Evolutionary conservation across 53 echinoderm and acorn worm genomes (phyloP).

Genomic region (Holothuria scabra): DNA sequence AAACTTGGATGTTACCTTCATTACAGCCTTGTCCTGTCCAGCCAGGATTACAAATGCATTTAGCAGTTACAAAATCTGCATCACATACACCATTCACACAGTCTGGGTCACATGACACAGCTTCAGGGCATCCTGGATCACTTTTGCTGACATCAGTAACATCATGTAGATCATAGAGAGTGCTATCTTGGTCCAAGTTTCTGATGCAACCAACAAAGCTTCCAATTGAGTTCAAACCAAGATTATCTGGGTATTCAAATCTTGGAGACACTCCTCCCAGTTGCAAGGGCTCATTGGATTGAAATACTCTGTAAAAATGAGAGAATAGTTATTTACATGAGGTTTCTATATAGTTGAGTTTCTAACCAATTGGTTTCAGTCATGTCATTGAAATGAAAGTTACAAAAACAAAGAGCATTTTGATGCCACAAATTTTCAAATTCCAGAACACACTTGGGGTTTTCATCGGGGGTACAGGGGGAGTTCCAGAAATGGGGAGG

Average conservation of each 20-base stretch:
- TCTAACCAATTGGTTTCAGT: too few relatives aligned
- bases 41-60: constrained; percentile 88
- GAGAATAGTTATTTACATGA: too few relatives aligned
- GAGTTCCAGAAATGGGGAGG: too few relatives aligned
- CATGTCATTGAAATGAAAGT: too few relatives aligned
- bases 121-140: constrained; percentile 75
- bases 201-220: constrained; percentile 88
- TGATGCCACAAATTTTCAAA: too few relatives aligned
- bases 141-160: constrained; percentile 52
- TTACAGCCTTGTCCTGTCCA: constrained; percentile 67
- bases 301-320: constrained; percentile 64
- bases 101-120: constrained; percentile 59
- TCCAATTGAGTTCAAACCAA: constrained; percentile 24
- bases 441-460: too few relatives aligned
- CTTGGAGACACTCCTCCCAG: constrained; percentile 74
- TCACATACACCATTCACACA: constrained; percentile 82
- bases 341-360: too few relatives aligned
- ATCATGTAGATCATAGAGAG: constrained; percentile 73
- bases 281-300: constrained; percentile 84
- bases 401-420: too few relatives aligned
- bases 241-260: constrained; percentile 48
- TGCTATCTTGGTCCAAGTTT: constrained; percentile 83
- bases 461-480: too few relatives aligned
- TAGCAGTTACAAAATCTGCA: constrained; percentile 60
- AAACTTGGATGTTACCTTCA: constrained; percentile 52